A percentile compares a stretch with the other conserved stretches of the same genome.
phyloP scores from a whole-genome alignment of 1,140 invertebrate species.

The Polypedilum vanderplanki region DNA sequence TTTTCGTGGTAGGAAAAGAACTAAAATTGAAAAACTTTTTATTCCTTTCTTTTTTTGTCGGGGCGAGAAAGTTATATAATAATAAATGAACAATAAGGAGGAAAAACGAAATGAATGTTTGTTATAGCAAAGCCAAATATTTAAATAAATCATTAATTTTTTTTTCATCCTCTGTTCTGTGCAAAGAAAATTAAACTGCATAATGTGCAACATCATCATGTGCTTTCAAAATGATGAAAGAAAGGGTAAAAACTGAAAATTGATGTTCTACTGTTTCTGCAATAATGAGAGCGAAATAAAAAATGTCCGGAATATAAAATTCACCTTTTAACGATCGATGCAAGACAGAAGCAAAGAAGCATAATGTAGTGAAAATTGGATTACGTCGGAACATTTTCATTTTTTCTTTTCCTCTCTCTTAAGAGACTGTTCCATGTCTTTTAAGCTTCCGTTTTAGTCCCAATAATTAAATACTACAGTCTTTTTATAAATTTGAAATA shows the following conservation, averaged over 20 bases:
- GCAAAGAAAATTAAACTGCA: neutral
- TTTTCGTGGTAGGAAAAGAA: neutral
- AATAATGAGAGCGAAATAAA: neutral
- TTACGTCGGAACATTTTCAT: neutral
- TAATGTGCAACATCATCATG: neutral
- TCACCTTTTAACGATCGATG: neutral
- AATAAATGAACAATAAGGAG: neutral
- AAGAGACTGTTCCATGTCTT: no score
- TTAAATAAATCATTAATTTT: conserved; percentile 25
- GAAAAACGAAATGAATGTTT: neutral
- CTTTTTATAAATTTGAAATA: neutral
- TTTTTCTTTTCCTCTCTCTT: no score
- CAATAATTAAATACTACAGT: neutral
- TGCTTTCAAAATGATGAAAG: neutral
- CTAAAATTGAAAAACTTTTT: conserved; percentile 26
- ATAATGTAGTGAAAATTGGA: neutral
- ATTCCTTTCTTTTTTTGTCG: neutral
- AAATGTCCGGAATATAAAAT: neutral
- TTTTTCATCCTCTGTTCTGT: neutral
- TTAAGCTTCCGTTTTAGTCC: no score
- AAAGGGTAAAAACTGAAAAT: neutral
- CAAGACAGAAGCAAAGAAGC: neutral
- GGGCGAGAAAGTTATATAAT: neutral
- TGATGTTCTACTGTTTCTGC: neutral
- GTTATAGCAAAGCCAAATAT: neutral